A percentile compares a stretch with the other conserved stretches of the same genome.
phyloP scores from a whole-genome alignment of 1,140 invertebrate species.

The Macrotrachela quadricornifera region DNA sequence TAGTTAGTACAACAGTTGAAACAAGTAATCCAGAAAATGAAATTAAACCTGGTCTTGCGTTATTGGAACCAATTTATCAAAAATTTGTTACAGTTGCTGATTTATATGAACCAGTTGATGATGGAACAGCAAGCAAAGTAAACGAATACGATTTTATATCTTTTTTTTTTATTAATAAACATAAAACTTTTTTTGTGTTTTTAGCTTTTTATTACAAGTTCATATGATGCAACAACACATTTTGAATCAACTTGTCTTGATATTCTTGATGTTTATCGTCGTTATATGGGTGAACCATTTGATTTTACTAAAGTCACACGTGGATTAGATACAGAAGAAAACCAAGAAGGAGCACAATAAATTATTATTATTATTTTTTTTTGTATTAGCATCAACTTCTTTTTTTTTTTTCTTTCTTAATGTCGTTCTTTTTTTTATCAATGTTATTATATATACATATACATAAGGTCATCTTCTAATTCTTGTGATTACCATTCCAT shows the following conservation, averaged over 20 bases:
- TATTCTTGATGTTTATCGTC: conserved; percentile 85
- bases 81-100: conserved; percentile 61
- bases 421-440: too few relatives aligned
- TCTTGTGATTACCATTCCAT: too few relatives aligned
- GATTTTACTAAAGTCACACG: conserved; percentile 92
- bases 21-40: conserved; percentile 78
- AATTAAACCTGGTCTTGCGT: conserved; percentile 73
- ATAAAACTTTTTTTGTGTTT: too few relatives aligned
- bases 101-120: conserved; percentile 71
- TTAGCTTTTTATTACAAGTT: conserved; percentile 59
- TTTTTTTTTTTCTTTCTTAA: too few relatives aligned
- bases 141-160: too few relatives aligned
- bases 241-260: conserved; percentile 95
- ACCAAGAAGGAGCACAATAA: not conserved
- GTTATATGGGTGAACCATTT: conserved; percentile 86
- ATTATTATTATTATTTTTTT: too few relatives aligned
- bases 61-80: conserved; percentile 73
- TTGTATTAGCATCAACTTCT: too few relatives aligned
- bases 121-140: conserved; percentile 66
- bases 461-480: too few relatives aligned
- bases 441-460: too few relatives aligned
- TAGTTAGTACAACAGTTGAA: conserved; percentile 98
- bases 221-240: conserved; percentile 93
- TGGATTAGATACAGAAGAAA: conserved; percentile 58
- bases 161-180: too few relatives aligned